Conservation (phyloP, 2,888 invertebrate species). For the Camptogramma bilineatum region DNA sequence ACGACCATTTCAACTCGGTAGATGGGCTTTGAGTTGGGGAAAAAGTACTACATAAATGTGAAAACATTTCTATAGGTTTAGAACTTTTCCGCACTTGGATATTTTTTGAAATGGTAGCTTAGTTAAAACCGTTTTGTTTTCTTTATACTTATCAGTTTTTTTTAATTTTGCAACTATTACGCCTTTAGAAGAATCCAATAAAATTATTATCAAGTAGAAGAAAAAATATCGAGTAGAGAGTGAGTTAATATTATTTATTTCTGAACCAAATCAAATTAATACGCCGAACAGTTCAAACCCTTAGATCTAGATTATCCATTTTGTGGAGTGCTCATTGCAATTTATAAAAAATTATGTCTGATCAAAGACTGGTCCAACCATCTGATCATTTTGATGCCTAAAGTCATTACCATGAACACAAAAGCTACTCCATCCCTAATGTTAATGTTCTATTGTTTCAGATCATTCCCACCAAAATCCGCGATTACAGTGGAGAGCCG, state of each 20-base stretch:
- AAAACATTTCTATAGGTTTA: constrained; percentile 18
- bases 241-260: too few species aligned
- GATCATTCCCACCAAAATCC: constrained; percentile 54
- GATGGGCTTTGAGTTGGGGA: constrained; percentile 19
- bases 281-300: too few species aligned
- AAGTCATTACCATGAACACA: neutral
- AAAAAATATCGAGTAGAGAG: too few species aligned
- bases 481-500: constrained; percentile 47
- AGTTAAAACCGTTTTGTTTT: constrained; percentile 8
- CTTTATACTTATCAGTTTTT: constrained; percentile 22
- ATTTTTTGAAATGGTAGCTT: constrained; percentile 6
- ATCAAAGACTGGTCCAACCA: neutral
- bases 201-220: too few species aligned
- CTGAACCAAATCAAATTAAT: too few species aligned
- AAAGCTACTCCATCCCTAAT: neutral
- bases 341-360: neutral
- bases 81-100: neutral
- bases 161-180: neutral
- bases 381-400: neutral
- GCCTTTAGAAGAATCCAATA: too few species aligned
- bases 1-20: constrained; percentile 36
- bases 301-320: too few species aligned
- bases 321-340: neutral
- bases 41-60: constrained; percentile 30
- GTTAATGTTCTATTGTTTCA: constrained; percentile 63